phyloP scores from a whole-genome alignment of 2,113 vertebrate genomes.

The Arenaria interpres region DNA sequence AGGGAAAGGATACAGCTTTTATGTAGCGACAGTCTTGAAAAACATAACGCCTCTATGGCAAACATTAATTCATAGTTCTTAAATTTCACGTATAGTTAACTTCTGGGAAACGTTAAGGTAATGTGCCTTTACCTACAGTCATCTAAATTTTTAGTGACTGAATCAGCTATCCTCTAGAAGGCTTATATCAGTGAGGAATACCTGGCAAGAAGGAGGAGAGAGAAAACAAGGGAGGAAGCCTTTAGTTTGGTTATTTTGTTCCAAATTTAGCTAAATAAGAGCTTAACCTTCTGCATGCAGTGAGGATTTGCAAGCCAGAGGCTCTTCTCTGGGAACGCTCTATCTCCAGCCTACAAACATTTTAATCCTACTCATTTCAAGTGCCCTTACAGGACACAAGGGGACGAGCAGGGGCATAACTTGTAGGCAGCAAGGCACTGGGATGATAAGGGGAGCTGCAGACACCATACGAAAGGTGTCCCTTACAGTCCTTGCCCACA shows the following conservation, averaged over 20 bases:
- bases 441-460: neutral
- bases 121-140: neutral
- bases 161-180: neutral
- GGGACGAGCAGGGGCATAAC: neutral
- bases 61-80: neutral
- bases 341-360: neutral
- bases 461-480: neutral
- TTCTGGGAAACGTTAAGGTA: neutral
- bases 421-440: neutral
- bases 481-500: neutral
- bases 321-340: neutral
- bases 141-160: neutral
- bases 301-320: neutral
- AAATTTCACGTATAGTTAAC: neutral
- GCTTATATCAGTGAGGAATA: neutral
- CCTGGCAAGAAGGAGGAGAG: neutral
- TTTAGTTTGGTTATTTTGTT: neutral
- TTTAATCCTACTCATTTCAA: constrained; percentile 7
- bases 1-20: neutral
- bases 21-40: neutral
- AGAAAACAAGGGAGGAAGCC: neutral
- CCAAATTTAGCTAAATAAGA: neutral
- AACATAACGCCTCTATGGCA: neutral
- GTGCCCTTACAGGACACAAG: neutral
- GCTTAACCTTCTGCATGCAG: neutral